phyloP scores from a whole-genome alignment of 1,140 invertebrate species.

The Potamilus streckersoni region DNA sequence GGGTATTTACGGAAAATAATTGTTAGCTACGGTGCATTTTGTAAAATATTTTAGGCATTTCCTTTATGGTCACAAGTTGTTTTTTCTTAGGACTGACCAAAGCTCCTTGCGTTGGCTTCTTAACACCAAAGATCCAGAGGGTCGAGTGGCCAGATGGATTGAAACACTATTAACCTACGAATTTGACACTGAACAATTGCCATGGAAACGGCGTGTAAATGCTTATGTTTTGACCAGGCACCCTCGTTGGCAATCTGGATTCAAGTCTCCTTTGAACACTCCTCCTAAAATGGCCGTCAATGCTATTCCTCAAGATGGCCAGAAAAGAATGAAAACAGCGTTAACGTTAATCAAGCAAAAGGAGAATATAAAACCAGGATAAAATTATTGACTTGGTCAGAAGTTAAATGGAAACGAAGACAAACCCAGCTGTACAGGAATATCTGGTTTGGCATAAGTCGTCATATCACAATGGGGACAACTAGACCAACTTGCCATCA shows the following conservation, averaged over 20 bases:
- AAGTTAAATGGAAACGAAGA: background rate
- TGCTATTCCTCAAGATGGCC: no score
- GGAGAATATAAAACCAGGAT: background rate
- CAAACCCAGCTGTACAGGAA: background rate
- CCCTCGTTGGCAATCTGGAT: slow-evolving; percentile 10
- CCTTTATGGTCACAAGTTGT: background rate
- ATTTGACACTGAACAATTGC: slow-evolving; percentile 42
- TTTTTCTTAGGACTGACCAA: slow-evolving; percentile 8
- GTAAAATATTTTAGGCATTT: no score
- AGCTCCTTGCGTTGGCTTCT: slow-evolving; percentile 11
- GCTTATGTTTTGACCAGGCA: slow-evolving; percentile 44
- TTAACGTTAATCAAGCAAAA: background rate
- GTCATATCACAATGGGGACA: background rate
- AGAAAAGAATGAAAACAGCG: background rate
- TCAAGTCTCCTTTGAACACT: no score
- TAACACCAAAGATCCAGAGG: slow-evolving; percentile 32
- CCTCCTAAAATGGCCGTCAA: background rate
- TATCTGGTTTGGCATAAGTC: background rate
- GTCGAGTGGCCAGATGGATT: slow-evolving; percentile 30
- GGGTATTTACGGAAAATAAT: no score
- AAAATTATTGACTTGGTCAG: background rate
- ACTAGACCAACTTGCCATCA: no score
- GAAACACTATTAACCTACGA: slow-evolving; percentile 25
- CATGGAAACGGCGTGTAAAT: slow-evolving; percentile 42
- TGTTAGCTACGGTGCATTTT: no score